Percentiles rank a stretch among this genome's conserved stretches.
Conservation (phyloP, 2,113 vertebrate genomes). For the Sander vitreus region DNA sequence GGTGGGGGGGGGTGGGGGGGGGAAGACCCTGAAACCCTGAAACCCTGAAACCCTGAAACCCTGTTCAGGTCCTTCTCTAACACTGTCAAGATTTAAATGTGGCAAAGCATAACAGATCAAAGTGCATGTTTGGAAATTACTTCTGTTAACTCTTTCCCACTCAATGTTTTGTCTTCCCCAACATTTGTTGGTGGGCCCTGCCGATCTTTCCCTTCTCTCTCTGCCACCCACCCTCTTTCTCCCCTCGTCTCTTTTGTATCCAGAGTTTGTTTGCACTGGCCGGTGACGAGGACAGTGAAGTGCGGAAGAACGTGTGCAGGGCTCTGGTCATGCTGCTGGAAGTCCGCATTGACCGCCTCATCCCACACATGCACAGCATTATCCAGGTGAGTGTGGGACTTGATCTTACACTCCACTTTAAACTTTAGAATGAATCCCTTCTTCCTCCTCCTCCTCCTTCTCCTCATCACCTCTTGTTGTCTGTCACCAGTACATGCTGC, state of each 20-base stretch:
- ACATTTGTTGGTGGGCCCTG: background rate
- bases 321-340: conserved; percentile 96
- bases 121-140: background rate
- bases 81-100: background rate
- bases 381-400: conserved; percentile 87
- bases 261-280: conserved; percentile 94
- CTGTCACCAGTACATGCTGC: conserved; percentile 91
- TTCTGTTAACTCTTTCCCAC: background rate
- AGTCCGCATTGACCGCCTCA: conserved; percentile 94
- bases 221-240: background rate
- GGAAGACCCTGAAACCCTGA: no score
- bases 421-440: background rate
- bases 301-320: conserved; percentile 94
- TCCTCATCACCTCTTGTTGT: background rate
- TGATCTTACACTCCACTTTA: no score
- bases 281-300: conserved; percentile 93
- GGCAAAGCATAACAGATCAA: background rate
- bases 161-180: background rate
- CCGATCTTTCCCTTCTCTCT: background rate
- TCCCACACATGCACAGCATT: conserved; percentile 98
- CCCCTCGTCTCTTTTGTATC: background rate
- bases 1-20: background rate
- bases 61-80: background rate
- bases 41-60: background rate
- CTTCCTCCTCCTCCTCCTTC: background rate